phyloP scores from a whole-genome alignment of 2,888 invertebrate species.

The Oxystoma pomonae region DNA sequence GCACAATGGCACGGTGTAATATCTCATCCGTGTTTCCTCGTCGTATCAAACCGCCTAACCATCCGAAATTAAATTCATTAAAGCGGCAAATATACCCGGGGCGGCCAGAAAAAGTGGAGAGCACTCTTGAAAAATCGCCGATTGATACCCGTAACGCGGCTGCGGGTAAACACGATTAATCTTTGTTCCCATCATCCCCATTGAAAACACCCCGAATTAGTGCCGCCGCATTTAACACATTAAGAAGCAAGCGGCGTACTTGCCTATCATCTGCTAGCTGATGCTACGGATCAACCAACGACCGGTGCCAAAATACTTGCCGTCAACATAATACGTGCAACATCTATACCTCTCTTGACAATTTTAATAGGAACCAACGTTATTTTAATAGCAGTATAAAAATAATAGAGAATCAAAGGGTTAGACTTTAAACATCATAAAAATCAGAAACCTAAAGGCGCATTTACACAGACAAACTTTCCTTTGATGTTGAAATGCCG shows the following conservation, averaged over 20 bases:
- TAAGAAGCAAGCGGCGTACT: background rate
- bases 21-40: conserved; percentile 5
- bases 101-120: background rate
- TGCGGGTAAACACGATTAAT: conserved; percentile 41
- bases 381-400: no score
- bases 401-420: no score
- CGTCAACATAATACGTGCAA: no score
- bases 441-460: no score
- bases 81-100: conserved; percentile 22
- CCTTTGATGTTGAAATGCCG: no score
- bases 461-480: no score
- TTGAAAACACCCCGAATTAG: background rate
- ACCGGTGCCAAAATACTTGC: no score
- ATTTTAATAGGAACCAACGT: no score
- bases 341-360: no score
- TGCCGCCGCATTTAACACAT: background rate
- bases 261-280: no score
- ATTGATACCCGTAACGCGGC: conserved; percentile 38
- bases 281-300: no score
- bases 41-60: conserved; percentile 15
- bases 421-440: no score
- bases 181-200: conserved; percentile 23
- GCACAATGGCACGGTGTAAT: background rate
- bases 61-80: conserved; percentile 26
- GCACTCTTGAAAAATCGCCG: conserved; percentile 38